Evolutionary conservation across 64 coral and sea anemone genomes (phyloP), one percentile per base, ranked within the genome.

Genomic region (Trachythela sp.): DNA sequence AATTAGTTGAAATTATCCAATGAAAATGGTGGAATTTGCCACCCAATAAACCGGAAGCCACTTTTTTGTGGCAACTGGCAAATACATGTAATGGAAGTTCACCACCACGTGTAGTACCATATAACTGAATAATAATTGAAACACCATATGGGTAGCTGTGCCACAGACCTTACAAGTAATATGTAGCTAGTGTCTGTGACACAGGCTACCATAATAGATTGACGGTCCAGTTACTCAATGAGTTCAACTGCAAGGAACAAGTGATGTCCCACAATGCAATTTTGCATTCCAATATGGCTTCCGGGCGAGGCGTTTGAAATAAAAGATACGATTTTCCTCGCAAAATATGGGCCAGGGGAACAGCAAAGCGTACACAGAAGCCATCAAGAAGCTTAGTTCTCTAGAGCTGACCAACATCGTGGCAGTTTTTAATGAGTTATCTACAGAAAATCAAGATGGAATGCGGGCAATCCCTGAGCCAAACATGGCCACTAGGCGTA

Each of bases 311-410:
- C 56, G 56, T 64, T 64, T 27, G 56, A 64, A 24, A 18, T 64
- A 26, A 2, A 64, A 64, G 0, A n/a, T 18, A 27, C 20, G 26
- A 64, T 80, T 80, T n/a, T 80, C 33, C 35, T 34, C 3, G 13
- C 75, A 17, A 3, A 39, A 34, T 4, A 80, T 80, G 75, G 75
- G 75, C 17, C 75, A 80, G 1, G 33, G 37, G 7, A 80, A 80
- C 75, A 80, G 75, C 75, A 80, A 80, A 39, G 75, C 75, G 34
- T 37, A 35, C 75, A 8, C 20, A 3, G 75, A 80, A 39, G 75
- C 75, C 75, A 80, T 80, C 31, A 80, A 80, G 75, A 80, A 80
- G 17, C 75, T 80, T 37, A 80, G 75, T 18, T 80, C 75, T 80
- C 26, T 80, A 11, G 75, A 80, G 30, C 20, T 80, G 20, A 17